These are phyloP conservation scores for Agapornis canus DNA, from an alignment of 2,797 vertebrate genomes.

Conservation along the genomic window DNA sequence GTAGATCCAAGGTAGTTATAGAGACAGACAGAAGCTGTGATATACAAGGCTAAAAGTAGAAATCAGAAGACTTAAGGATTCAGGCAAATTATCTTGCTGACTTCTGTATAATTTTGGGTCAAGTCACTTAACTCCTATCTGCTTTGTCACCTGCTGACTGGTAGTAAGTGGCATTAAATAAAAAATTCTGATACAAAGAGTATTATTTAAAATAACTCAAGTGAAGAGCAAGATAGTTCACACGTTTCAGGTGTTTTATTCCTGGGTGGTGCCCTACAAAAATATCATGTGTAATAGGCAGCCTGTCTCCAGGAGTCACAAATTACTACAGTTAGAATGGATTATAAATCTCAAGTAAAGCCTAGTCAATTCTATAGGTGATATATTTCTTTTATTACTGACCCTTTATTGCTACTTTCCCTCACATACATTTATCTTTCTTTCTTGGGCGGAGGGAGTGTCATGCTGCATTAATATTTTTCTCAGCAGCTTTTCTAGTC, in stretches of 20 bases:
- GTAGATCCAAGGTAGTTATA: background rate
- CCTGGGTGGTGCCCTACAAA: slow-evolving; percentile 45
- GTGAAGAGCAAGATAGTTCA: background rate
- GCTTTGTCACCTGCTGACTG: background rate
- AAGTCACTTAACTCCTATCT: background rate
- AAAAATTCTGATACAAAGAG: background rate
- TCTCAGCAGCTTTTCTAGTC: slow-evolving; percentile 3
- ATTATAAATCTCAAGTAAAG: slow-evolving; percentile 71
- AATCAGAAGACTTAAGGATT: background rate
- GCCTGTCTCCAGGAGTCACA: slow-evolving; percentile 55
- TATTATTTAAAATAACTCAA: background rate
- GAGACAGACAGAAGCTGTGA: background rate
- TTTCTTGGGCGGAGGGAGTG: background rate
- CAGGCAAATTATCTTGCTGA: background rate
- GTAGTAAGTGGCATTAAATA: background rate
- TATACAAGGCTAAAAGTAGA: background rate
- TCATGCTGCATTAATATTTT: slow-evolving; percentile 25
- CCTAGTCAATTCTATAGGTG: slow-evolving; percentile 62
- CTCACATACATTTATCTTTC: slow-evolving; percentile 2
- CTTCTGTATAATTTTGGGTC: background rate
- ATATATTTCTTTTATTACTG: slow-evolving; percentile 73
- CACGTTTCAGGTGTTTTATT: background rate
- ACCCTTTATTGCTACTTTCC: slow-evolving; percentile 65
- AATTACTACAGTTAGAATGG: slow-evolving; percentile 46
- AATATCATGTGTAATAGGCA: slow-evolving; percentile 11